These are phyloP conservation scores for Spea hammondii DNA, from an alignment of 2,797 vertebrate species.

Conservation along the genomic window DNA sequence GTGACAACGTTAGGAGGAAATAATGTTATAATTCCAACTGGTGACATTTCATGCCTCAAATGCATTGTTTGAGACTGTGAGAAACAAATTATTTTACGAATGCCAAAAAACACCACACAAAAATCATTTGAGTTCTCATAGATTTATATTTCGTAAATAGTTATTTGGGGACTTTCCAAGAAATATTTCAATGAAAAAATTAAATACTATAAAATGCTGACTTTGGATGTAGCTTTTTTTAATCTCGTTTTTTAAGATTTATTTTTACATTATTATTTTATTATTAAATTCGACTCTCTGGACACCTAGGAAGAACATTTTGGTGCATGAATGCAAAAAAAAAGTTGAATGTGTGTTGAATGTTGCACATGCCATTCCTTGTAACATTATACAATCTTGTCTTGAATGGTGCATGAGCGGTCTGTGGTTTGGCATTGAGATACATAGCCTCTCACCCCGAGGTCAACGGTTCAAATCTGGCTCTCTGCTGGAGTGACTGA, in stretches of 20 bases:
- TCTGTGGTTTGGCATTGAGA: constrained; percentile 48
- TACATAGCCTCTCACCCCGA: constrained; percentile 53
- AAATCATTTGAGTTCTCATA: no score
- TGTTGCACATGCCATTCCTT: background rate
- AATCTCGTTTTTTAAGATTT: no score
- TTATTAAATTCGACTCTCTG: no score
- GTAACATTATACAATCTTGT: background rate
- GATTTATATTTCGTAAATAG: no score
- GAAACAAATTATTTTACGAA: background rate
- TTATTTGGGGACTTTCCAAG: no score
- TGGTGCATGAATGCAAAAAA: background rate
- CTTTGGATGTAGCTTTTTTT: no score
- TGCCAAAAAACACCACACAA: background rate
- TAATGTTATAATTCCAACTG: constrained; percentile 17
- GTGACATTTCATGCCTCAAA: constrained; percentile 11
- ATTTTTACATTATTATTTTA: no score
- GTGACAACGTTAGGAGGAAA: constrained; percentile 26
- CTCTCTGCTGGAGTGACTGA: constrained; percentile 52
- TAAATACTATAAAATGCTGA: no score
- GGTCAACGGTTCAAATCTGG: constrained; percentile 59
- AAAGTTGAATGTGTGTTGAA: background rate
- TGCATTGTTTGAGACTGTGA: constrained; percentile 6
- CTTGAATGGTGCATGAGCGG: constrained; percentile 29
- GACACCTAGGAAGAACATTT: no score
- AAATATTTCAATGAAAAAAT: no score